Percentiles rank a stretch among this genome's conserved stretches.
phyloP scores from a whole-genome alignment of 2,797 vertebrate genomes.

The Myoxocephalus aenaeus region DNA sequence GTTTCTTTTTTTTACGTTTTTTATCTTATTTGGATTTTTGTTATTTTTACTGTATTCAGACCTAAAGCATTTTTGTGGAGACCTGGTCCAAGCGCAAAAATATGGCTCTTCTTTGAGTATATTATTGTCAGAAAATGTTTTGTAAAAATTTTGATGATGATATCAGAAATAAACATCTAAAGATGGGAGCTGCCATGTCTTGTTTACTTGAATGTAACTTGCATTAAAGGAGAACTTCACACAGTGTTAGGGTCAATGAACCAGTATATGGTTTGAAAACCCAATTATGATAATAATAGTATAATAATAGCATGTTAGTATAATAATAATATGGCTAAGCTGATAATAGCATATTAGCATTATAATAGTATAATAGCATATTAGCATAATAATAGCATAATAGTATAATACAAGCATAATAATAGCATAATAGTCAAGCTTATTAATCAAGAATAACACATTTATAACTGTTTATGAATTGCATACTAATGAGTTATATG shows the following conservation, averaged over 20 bases:
- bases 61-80: slow-evolving; percentile 83
- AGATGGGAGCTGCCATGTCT: slow-evolving; percentile 72
- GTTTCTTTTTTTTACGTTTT: slow-evolving; percentile 27
- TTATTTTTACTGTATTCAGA: slow-evolving; percentile 82
- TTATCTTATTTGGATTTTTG: slow-evolving; percentile 43
- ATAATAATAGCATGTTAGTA: too few species aligned
- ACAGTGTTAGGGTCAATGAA: neutral
- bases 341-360: too few species aligned
- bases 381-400: too few species aligned
- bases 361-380: too few species aligned
- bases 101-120: slow-evolving; percentile 88
- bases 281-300: too few species aligned
- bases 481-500: neutral
- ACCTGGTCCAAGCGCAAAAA: slow-evolving; percentile 86
- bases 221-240: neutral
- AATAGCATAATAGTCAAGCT: too few species aligned
- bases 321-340: too few species aligned
- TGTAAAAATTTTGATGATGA: slow-evolving; percentile 91
- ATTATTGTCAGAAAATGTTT: slow-evolving; percentile 91
- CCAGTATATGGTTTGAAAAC: neutral
- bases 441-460: too few species aligned
- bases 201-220: neutral
- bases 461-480: too few species aligned
- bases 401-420: too few species aligned
- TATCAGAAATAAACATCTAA: slow-evolving; percentile 89